Evolutionary conservation across 1,140 invertebrate genomes (phyloP).

Genomic region (Drosophila sucinea): DNA sequence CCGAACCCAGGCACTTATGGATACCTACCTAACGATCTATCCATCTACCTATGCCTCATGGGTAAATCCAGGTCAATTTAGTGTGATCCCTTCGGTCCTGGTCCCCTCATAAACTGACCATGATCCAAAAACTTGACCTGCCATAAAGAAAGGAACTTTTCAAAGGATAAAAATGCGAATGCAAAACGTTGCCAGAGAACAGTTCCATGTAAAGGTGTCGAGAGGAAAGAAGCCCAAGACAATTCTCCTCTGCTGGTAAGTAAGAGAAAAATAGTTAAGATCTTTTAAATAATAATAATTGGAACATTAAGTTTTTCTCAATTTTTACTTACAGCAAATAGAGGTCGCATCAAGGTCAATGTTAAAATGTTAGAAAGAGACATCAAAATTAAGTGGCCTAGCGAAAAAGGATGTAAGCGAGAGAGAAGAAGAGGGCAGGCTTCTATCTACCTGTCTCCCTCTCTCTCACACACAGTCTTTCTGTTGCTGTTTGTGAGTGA

Average conservation of each 20-base stretch:
- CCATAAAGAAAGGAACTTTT: not conserved
- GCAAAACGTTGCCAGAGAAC: too few relatives aligned
- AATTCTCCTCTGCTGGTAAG: too few relatives aligned
- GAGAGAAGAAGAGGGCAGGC: not conserved
- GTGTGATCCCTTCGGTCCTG: too few relatives aligned
- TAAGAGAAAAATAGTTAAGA: too few relatives aligned
- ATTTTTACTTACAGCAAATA: not conserved
- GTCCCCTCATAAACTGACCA: not conserved
- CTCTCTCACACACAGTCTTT: not conserved
- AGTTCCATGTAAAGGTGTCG: too few relatives aligned
- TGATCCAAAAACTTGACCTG: conserved; percentile 6
- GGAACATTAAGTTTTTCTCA: too few relatives aligned
- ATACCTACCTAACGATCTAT: not conserved
- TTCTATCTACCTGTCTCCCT: not conserved
- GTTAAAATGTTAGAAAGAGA: not conserved
- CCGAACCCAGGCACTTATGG: not conserved
- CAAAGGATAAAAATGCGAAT: too few relatives aligned
- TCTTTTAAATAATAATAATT: too few relatives aligned
- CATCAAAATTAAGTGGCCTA: not conserved
- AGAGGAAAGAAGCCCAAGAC: too few relatives aligned
- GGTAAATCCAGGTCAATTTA: conserved; percentile 6
- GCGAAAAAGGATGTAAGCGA: not conserved
- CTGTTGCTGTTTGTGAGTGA: conserved; percentile 39
- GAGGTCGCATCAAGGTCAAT: not conserved
- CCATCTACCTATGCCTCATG: not conserved